A percentile compares a stretch with the other conserved stretches of the same genome.
phyloP scores from a whole-genome alignment of 2,888 invertebrate genomes.

The Melieria picta region DNA sequence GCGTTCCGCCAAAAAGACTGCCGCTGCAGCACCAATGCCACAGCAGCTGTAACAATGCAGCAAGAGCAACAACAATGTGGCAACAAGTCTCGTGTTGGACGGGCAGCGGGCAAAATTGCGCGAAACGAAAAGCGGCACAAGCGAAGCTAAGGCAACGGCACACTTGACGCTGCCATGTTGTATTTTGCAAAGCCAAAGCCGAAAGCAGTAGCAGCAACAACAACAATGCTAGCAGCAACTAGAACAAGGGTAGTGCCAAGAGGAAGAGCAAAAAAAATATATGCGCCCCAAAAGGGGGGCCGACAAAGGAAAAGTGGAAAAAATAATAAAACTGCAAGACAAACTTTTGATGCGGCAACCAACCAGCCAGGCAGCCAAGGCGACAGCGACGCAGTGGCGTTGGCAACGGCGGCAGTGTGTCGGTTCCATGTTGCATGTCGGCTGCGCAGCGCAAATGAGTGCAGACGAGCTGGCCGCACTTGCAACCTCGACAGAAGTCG shows the following conservation, averaged over 20 bases:
- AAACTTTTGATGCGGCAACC: constrained; percentile 34
- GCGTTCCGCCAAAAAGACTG: too few relatives aligned
- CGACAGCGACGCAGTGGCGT: background rate
- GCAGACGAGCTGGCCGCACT: background rate
- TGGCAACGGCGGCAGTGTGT: background rate
- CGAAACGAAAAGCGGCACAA: background rate
- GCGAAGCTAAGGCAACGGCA: constrained; percentile 18
- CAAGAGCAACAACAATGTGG: constrained; percentile 7
- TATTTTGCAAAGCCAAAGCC: too few relatives aligned
- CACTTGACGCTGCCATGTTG: too few relatives aligned
- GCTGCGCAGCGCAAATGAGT: too few relatives aligned
- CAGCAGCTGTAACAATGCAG: background rate
- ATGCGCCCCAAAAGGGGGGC: too few relatives aligned
- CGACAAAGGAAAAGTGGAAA: background rate
- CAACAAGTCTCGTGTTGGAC: too few relatives aligned
- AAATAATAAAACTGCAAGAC: constrained; percentile 31
- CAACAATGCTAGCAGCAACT: background rate
- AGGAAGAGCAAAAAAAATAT: background rate
- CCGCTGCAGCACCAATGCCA: too few relatives aligned
- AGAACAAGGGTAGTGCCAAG: constrained; percentile 10
- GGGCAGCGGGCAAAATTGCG: background rate
- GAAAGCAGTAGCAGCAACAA: constrained; percentile 14
- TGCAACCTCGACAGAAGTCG: background rate
- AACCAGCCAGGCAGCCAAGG: background rate
- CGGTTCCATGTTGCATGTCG: constrained; percentile 10